phyloP scores from a whole-genome alignment of 2,797 vertebrate genomes.

The Lithobates pipiens region DNA sequence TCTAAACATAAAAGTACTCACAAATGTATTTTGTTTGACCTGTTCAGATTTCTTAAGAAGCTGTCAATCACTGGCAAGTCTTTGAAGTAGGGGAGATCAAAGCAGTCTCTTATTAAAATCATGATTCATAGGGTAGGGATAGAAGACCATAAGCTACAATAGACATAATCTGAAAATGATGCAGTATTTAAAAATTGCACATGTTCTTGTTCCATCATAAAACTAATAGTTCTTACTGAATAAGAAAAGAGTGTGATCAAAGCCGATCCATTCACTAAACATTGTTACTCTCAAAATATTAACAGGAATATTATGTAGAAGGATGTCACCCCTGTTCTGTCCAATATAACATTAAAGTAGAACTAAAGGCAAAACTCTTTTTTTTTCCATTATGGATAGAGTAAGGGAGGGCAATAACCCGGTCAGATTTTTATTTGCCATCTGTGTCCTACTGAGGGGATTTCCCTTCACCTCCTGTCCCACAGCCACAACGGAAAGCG shows the following conservation, averaged over 20 bases:
- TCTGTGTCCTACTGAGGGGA: too few species aligned
- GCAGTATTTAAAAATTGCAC: constrained; percentile 29
- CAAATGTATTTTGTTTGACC: constrained; percentile 28
- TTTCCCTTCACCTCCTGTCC: too few species aligned
- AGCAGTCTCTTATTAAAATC: constrained; percentile 44
- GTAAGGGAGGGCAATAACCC: too few species aligned
- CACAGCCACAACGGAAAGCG: too few species aligned
- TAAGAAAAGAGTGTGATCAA: background rate
- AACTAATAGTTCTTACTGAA: background rate
- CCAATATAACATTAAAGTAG: too few species aligned
- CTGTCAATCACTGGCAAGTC: constrained; percentile 53
- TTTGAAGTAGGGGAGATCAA: constrained; percentile 55
- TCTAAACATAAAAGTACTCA: constrained; percentile 40
- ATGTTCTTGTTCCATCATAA: constrained; percentile 3
- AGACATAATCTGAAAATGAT: constrained; percentile 37
- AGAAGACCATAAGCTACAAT: constrained; percentile 25
- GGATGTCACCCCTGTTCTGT: too few species aligned
- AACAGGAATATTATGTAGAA: too few species aligned
- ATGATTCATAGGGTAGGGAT: constrained; percentile 52
- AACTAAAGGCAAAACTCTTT: too few species aligned
- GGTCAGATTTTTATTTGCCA: too few species aligned
- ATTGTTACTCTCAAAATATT: too few species aligned
- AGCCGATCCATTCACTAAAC: background rate
- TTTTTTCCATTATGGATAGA: too few species aligned
- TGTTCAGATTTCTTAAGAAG: constrained; percentile 38